Conservation (phyloP, 92 coral and sea anemone genomes). For the Paramuricea clavata region DNA sequence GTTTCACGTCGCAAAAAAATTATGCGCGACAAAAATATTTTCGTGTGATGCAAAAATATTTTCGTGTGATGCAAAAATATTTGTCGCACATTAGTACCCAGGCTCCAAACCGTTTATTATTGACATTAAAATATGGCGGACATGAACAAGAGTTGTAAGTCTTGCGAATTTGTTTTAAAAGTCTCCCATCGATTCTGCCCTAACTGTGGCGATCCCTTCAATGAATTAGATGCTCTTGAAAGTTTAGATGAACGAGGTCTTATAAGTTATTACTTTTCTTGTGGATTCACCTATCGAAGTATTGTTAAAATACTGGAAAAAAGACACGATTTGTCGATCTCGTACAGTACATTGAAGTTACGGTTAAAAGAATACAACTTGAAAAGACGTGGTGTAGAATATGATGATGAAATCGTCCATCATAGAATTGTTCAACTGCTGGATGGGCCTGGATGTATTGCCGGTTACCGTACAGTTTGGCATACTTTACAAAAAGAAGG, state of each 20-base stretch:
- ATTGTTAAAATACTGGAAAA: background rate
- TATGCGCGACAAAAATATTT: too few relatives aligned
- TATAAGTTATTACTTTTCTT: background rate
- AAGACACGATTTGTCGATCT: background rate
- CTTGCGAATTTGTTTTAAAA: background rate
- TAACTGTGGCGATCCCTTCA: background rate
- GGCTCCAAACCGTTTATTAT: too few relatives aligned
- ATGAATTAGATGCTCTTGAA: background rate
- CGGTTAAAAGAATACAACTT: background rate
- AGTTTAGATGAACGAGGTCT: background rate
- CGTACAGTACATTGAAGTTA: background rate
- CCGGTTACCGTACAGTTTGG: constrained; percentile 52
- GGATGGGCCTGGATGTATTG: constrained; percentile 40
- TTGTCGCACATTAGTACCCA: too few relatives aligned
- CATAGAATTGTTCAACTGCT: constrained; percentile 14
- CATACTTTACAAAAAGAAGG: constrained; percentile 29
- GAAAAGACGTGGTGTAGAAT: constrained; percentile 9
- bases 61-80: too few relatives aligned
- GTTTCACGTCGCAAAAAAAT: too few relatives aligned
- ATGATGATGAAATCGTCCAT: constrained; percentile 38
- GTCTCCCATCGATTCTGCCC: background rate
- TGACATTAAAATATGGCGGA: background rate
- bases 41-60: too few relatives aligned
- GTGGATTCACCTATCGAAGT: background rate
- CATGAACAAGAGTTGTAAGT: background rate